These are phyloP conservation scores for Todus mexicanus DNA, from an alignment of 2,797 vertebrate genomes.

Conservation along the genomic window DNA sequence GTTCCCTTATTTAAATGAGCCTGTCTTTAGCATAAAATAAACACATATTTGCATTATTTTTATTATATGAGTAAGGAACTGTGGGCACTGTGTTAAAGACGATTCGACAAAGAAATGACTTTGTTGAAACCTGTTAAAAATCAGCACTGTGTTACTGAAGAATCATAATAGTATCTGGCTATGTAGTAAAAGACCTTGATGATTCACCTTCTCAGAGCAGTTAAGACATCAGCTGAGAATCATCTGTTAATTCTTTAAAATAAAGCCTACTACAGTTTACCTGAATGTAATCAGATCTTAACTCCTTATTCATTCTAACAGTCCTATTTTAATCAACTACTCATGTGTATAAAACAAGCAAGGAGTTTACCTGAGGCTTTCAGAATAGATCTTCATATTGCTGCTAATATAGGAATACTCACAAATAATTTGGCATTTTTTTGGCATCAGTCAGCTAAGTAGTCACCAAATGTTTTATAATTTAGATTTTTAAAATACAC, in stretches of 20 bases:
- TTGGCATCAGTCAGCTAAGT: not conserved
- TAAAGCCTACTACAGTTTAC: slow-evolving; percentile 36
- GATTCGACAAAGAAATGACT: not conserved
- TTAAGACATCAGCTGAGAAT: slow-evolving; percentile 16
- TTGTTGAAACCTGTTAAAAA: slow-evolving; percentile 12
- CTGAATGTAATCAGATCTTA: slow-evolving; percentile 49
- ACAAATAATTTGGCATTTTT: not conserved
- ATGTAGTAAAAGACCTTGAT: not conserved
- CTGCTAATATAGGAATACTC: not conserved
- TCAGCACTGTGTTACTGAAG: not conserved
- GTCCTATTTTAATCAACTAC: slow-evolving; percentile 48
- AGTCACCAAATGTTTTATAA: not conserved
- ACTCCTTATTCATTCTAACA: slow-evolving; percentile 64
- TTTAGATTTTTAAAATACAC: not conserved
- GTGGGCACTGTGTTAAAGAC: not conserved
- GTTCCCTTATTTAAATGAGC: slow-evolving; percentile 41
- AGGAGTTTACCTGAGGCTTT: slow-evolving; percentile 44
- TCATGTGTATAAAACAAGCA: slow-evolving; percentile 46
- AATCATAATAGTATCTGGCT: not conserved
- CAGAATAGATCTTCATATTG: not conserved
- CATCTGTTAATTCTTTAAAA: slow-evolving; percentile 27
- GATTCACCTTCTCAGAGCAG: slow-evolving; percentile 11
- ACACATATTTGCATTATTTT: slow-evolving; percentile 51
- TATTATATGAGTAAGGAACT: slow-evolving; percentile 33
- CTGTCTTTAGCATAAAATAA: slow-evolving; percentile 25